Percentiles rank a stretch among this genome's conserved stretches.
These are phyloP conservation scores for Mesocricetus auratus DNA, from an alignment of 2,113 vertebrate genomes.

Conservation along the genomic window DNA sequence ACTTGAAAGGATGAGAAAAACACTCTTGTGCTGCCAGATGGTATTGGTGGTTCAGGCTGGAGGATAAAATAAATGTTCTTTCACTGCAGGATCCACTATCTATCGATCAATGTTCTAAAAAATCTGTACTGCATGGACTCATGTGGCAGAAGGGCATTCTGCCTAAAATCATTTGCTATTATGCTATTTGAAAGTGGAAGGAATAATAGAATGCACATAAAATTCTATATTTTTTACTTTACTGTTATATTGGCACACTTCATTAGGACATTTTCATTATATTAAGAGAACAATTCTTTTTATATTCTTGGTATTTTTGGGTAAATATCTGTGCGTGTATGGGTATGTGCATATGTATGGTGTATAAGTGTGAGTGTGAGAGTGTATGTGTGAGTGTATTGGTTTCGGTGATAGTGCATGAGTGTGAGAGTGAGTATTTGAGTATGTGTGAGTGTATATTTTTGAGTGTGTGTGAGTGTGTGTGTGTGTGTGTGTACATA, in stretches of 20 bases:
- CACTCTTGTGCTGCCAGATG: slow-evolving; percentile 40
- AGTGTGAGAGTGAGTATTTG: too few species aligned
- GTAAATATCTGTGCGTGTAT: neutral
- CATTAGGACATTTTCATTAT: neutral
- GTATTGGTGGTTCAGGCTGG: neutral
- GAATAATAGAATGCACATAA: neutral
- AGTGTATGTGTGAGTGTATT: neutral
- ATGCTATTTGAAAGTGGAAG: neutral
- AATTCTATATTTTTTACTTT: neutral
- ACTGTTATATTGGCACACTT: neutral
- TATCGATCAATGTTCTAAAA: neutral
- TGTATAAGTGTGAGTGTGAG: neutral
- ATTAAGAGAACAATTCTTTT: neutral
- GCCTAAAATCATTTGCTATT: neutral
- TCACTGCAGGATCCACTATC: neutral
- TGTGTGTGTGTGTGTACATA: neutral
- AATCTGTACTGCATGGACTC: neutral
- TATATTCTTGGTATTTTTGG: neutral
- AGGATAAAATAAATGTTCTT: neutral
- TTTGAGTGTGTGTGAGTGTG: neutral
- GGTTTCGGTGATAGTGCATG: neutral
- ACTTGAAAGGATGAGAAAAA: slow-evolving; percentile 17
- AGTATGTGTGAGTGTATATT: neutral
- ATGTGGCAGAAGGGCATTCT: neutral
- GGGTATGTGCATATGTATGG: neutral